A percentile compares a stretch with the other conserved stretches of the same genome.
phyloP scores from a whole-genome alignment of 1,140 invertebrate genomes.

The Brachionus plicatilis region DNA sequence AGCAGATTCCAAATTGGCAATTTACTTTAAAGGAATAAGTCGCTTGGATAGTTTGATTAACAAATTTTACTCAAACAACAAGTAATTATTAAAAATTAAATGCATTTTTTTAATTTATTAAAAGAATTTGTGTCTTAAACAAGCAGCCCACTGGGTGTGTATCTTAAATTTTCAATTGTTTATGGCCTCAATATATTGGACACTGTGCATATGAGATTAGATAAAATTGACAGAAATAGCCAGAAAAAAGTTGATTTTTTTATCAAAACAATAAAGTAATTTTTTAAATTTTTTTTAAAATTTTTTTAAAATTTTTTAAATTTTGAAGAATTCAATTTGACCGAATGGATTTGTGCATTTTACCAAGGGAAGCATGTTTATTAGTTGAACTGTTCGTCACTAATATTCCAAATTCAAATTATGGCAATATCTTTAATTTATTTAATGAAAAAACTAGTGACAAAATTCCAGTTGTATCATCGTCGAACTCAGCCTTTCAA shows the following conservation, averaged over 20 bases:
- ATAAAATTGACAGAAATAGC: neutral
- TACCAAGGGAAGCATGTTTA: constrained; percentile 19
- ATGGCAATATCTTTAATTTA: neutral
- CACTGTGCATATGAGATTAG: neutral
- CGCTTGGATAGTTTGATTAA: neutral
- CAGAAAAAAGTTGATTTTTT: neutral
- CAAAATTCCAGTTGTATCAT: neutral
- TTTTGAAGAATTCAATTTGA: neutral
- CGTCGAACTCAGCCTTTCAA: neutral
- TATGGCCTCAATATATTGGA: neutral
- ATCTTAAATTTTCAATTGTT: constrained; percentile 21
- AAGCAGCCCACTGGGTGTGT: neutral
- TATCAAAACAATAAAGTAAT: neutral
- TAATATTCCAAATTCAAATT: neutral
- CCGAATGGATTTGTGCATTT: neutral
- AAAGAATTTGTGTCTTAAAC: neutral
- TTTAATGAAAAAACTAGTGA: neutral
- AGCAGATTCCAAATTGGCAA: neutral
- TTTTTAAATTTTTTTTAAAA: neutral
- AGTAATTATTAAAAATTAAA: neutral
- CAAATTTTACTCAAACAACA: neutral
- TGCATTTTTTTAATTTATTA: neutral
- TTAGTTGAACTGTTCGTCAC: neutral
- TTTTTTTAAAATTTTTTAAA: neutral
- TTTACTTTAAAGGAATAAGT: constrained; percentile 13